Percentiles rank a stretch among this genome's conserved stretches.
These are phyloP conservation scores for Acleris emargana DNA, from an alignment of 2,888 invertebrate genomes.

Conservation along the genomic window DNA sequence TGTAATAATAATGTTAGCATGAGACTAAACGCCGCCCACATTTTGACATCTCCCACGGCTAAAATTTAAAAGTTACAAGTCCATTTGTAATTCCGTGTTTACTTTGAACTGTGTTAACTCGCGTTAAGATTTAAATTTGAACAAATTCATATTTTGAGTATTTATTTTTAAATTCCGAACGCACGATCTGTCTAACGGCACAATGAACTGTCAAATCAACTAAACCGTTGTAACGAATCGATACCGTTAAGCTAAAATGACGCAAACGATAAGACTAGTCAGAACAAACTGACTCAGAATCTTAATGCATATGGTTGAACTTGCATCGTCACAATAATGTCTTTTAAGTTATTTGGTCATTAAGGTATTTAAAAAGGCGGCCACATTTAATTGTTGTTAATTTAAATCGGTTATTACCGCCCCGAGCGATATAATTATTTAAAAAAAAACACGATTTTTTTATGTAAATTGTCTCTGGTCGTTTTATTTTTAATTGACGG, in stretches of 20 bases:
- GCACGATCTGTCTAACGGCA: conserved; percentile 4
- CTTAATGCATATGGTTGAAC: too few species aligned
- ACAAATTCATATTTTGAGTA: too few species aligned
- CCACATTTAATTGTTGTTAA: conserved; percentile 33
- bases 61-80: too few species aligned
- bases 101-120: too few species aligned
- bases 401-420: conserved; percentile 36
- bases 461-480: conserved; percentile 35
- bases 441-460: conserved; percentile 24
- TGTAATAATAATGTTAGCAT: conserved; percentile 1
- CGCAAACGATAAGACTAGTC: too few species aligned
- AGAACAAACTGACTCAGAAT: too few species aligned
- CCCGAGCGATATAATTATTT: conserved; percentile 34
- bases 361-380: conserved; percentile 7
- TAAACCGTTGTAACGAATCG: conserved; percentile 14
- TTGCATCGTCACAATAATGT: too few species aligned
- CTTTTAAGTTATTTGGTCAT: too few species aligned
- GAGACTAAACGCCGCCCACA: conserved; percentile 6
- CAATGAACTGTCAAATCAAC: conserved; percentile 24
- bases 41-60: conserved; percentile 16
- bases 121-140: too few species aligned
- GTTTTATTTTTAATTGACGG: conserved; percentile 35
- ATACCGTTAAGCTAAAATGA: too few species aligned
- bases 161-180: background rate
- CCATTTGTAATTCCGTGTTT: too few species aligned